A percentile compares a stretch with the other conserved stretches of the same genome.
Evolutionary conservation across 2,797 vertebrate genomes (phyloP).

Genomic region (Sylvilagus floridanus): DNA sequence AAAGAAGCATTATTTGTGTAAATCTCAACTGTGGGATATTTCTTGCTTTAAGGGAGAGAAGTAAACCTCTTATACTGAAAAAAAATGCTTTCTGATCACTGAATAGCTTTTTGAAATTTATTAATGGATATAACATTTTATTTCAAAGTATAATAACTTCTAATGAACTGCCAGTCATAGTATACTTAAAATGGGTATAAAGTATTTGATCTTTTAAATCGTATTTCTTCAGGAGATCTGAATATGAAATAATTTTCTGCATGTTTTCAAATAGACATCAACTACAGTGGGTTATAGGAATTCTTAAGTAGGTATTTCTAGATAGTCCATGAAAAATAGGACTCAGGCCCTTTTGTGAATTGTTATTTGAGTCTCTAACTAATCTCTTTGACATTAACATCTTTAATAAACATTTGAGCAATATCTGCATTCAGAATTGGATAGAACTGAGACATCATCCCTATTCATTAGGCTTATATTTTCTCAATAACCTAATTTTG

Average conservation of each 20-base stretch:
- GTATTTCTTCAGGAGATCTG: not conserved
- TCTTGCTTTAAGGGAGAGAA: conserved; percentile 66
- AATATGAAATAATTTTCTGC: conserved; percentile 36
- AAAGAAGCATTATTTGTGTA: conserved; percentile 74
- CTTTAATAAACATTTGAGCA: conserved; percentile 73
- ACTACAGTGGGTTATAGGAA: not conserved
- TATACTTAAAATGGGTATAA: conserved; percentile 9
- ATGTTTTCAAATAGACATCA: not conserved
- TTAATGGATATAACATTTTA: conserved; percentile 18
- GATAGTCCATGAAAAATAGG: conserved; percentile 51
- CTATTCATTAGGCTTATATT: conserved; percentile 72
- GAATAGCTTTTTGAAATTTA: conserved; percentile 7
- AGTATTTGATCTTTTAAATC: not conserved
- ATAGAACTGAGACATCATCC: conserved; percentile 62
- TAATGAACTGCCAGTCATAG: conserved; percentile 2
- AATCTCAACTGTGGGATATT: conserved; percentile 68
- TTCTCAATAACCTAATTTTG: conserved; percentile 81
- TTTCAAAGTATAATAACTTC: not conserved
- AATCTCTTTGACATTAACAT: conserved; percentile 78
- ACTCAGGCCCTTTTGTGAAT: conserved; percentile 57
- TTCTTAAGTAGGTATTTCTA: conserved; percentile 54
- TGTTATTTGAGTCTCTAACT: conserved; percentile 57
- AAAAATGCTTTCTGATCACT: not conserved
- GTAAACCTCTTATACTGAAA: conserved; percentile 67
- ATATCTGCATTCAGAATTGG: conserved; percentile 56